Evolutionary conservation across 2,888 invertebrate species (phyloP).

Genomic region (Gandaritis pyraliata): DNA sequence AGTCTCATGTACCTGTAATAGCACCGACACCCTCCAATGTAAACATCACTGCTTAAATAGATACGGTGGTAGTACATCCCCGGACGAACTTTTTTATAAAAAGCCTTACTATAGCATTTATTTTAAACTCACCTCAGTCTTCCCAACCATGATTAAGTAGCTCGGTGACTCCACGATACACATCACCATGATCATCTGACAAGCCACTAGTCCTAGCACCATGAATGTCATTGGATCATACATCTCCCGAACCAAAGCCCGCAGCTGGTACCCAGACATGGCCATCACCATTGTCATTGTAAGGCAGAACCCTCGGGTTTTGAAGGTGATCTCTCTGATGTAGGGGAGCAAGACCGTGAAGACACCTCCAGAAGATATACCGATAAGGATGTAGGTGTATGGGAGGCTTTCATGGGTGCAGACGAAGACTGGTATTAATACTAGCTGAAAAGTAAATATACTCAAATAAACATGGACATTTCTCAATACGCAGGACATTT

Average conservation of each 20-base stretch:
- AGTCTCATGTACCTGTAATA: too few relatives aligned
- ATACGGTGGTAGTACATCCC: too few relatives aligned
- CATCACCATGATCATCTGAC: constrained; percentile 59
- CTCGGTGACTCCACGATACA: constrained; percentile 65
- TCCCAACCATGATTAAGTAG: constrained; percentile 63
- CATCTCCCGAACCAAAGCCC: constrained; percentile 14
- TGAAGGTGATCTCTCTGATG: constrained; percentile 59
- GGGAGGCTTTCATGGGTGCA: constrained; percentile 8
- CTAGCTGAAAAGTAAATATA: constrained; percentile 23
- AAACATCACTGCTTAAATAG: too few relatives aligned
- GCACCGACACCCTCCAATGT: too few relatives aligned
- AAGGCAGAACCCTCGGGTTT: constrained; percentile 52
- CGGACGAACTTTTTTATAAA: too few relatives aligned
- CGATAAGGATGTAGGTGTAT: constrained; percentile 60
- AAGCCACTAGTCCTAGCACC: constrained; percentile 59
- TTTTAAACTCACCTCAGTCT: constrained; percentile 60
- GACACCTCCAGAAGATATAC: constrained; percentile 62
- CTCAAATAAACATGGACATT: too few relatives aligned
- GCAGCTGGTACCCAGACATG: constrained; percentile 50
- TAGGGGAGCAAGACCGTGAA: constrained; percentile 67
- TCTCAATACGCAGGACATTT: too few relatives aligned
- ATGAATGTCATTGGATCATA: constrained; percentile 49
- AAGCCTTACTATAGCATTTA: too few relatives aligned
- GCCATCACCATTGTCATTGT: constrained; percentile 60
- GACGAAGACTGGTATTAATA: constrained; percentile 26